A percentile compares a stretch with the other conserved stretches of the same genome.
Conservation (phyloP, 2,113 vertebrate genomes). For the Patagioenas fasciata region DNA sequence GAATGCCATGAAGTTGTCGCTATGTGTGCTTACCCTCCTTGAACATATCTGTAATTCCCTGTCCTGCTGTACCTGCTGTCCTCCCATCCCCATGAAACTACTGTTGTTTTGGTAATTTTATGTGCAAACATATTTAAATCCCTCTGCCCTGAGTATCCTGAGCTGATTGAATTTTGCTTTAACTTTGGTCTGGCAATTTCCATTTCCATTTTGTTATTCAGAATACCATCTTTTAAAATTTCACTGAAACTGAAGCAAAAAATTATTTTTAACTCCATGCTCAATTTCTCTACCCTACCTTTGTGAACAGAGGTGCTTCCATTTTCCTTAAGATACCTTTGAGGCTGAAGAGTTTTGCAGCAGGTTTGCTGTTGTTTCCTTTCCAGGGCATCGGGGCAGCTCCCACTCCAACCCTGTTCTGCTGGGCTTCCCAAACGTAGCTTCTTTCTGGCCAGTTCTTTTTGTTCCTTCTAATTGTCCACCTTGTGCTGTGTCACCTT, state of each 20-base stretch:
- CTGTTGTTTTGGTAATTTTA: background rate
- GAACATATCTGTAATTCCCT: background rate
- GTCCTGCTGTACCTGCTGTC: background rate
- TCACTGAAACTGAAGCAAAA: background rate
- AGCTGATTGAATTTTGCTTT: slow-evolving; percentile 3
- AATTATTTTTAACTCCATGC: background rate
- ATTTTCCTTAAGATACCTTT: accelerated
- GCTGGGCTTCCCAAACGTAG: background rate
- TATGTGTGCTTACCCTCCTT: background rate
- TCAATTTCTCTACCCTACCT: background rate
- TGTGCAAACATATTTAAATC: background rate
- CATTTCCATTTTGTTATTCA: background rate
- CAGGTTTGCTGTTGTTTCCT: background rate
- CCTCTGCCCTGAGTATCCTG: background rate
- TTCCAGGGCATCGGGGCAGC: background rate
- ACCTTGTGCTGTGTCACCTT: background rate
- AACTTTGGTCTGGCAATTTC: background rate
- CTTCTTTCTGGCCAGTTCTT: background rate
- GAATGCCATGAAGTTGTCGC: background rate
- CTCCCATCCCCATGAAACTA: background rate
- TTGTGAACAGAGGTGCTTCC: background rate
- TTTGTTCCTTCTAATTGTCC: background rate
- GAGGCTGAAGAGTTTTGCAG: background rate
- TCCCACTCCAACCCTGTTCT: background rate
- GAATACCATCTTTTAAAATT: background rate